Conservation (phyloP, 2,888 invertebrate genomes). For the Luffia ferchaultella region DNA sequence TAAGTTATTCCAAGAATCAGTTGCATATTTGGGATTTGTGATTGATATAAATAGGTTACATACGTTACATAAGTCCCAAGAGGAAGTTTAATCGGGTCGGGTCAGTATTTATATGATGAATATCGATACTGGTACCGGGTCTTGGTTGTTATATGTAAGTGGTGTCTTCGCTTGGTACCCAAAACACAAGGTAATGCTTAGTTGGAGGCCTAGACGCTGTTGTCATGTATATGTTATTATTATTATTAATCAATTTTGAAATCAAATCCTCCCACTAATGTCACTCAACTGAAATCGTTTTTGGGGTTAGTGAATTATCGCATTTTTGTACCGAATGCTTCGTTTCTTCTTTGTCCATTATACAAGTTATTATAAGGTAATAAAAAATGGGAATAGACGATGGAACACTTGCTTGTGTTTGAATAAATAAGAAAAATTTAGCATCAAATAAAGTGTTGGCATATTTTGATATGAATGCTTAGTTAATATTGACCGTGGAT, state of each 20-base stretch:
- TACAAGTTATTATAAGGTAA: background rate
- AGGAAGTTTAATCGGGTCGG: background rate
- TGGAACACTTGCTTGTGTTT: constrained; percentile 3
- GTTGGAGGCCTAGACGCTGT: too few relatives aligned
- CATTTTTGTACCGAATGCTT: too few relatives aligned
- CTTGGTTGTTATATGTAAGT: too few relatives aligned
- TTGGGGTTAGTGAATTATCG: too few relatives aligned
- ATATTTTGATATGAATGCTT: background rate
- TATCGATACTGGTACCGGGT: too few relatives aligned
- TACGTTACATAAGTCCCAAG: background rate
- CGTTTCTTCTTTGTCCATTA: too few relatives aligned
- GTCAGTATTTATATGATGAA: too few relatives aligned
- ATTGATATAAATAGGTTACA: background rate
- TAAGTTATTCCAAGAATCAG: background rate
- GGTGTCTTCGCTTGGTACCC: too few relatives aligned
- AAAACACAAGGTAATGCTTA: too few relatives aligned
- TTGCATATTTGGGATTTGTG: background rate
- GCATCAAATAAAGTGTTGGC: background rate
- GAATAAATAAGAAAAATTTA: constrained; percentile 4
- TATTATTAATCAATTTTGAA: background rate
- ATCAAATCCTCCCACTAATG: background rate
- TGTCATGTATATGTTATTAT: too few relatives aligned
- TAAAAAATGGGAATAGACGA: too few relatives aligned
- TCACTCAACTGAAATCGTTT: too few relatives aligned
- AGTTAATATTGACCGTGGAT: constrained; percentile 8